These are phyloP conservation scores for Limosa lapponica DNA, from an alignment of 2,797 vertebrate genomes.

Conservation along the genomic window DNA sequence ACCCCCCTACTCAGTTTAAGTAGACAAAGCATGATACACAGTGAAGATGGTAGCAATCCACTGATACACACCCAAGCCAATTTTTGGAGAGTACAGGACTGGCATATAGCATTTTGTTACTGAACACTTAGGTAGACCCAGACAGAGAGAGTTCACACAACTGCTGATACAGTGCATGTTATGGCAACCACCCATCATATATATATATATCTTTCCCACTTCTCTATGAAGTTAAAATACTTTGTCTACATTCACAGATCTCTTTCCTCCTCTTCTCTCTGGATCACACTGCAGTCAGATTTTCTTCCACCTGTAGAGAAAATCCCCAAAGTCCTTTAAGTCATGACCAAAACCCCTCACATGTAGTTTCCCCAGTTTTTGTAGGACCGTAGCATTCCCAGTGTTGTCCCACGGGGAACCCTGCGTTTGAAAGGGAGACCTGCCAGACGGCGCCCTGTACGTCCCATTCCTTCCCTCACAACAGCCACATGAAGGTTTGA, in stretches of 20 bases:
- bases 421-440: rapidly evolving
- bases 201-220: rapidly evolving
- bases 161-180: not conserved
- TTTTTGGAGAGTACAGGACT: not conserved
- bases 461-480: not conserved
- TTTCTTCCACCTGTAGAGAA: not conserved
- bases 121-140: not conserved
- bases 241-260: not conserved
- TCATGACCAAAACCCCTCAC: not conserved
- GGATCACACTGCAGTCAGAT: not conserved
- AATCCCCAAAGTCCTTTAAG: not conserved
- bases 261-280: not conserved
- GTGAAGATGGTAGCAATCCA: no score
- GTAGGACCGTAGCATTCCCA: not conserved
- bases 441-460: rapidly evolving
- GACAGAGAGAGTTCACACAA: not conserved
- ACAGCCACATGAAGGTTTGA: not conserved
- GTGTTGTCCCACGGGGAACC: rapidly evolving
- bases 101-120: no score
- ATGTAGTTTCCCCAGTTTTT: rapidly evolving
- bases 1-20: no score
- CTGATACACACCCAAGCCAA: not conserved
- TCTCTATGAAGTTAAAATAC: not conserved
- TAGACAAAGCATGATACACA: rapidly evolving
- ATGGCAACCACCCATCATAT: not conserved